A percentile compares a stretch with the other conserved stretches of the same genome.
Evolutionary conservation across 2,888 invertebrate genomes (phyloP).

Genomic region (Leptinotarsa juncta): DNA sequence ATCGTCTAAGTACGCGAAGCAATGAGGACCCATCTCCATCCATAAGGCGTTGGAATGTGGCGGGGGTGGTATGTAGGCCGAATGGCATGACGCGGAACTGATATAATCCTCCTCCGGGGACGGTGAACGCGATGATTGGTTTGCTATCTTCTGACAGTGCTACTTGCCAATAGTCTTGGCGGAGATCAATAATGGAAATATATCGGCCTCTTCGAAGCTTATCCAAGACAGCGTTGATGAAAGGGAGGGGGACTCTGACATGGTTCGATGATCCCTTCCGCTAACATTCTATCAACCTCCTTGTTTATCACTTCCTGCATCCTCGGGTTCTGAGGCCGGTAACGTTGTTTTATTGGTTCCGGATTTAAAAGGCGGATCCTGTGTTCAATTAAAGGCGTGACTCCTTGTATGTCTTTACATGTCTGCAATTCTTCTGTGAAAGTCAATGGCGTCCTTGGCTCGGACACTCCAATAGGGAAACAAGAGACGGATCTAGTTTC

Average conservation of each 20-base stretch:
- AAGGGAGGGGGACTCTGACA: conserved; percentile 48
- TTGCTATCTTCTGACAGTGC: conserved; percentile 30
- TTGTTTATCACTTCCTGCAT: conserved; percentile 30
- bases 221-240: conserved; percentile 50
- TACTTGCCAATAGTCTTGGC: conserved; percentile 54
- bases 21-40: background rate
- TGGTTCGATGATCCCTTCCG: conserved; percentile 31
- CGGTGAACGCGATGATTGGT: conserved; percentile 18
- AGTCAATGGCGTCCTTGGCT: background rate
- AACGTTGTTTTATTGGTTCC: conserved; percentile 46
- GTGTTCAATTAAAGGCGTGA: background rate
- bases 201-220: conserved; percentile 47
- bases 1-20: background rate
- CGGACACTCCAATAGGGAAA: background rate
- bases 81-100: conserved; percentile 55
- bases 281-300: too few species aligned
- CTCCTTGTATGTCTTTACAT: background rate
- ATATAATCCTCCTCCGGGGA: conserved; percentile 53
- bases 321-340: conserved; percentile 44
- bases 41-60: background rate
- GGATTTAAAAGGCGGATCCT: background rate
- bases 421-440: background rate
- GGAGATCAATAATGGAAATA: conserved; percentile 34
- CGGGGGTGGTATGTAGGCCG: conserved; percentile 48
- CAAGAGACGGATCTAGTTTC: background rate